Evolutionary conservation across 2,888 invertebrate species (phyloP), one percentile per base, ranked within the genome.

Genomic region (Tenthredo livida): DNA sequence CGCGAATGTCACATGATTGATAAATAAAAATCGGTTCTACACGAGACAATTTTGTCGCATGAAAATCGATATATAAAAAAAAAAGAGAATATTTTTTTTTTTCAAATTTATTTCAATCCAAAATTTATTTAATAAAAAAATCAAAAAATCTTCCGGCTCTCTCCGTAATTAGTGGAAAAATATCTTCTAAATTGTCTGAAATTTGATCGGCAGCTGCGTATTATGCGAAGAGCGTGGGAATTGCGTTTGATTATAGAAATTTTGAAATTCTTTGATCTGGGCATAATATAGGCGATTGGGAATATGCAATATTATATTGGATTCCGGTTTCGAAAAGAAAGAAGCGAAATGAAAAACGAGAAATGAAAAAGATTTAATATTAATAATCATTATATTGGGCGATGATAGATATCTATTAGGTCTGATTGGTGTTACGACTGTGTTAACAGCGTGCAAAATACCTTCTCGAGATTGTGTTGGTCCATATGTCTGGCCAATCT

Each of bases 361-460:
- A 43, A 25, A 47, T 21, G 37, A 37, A 33, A 7, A 58, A 21
- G 7, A 54, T n/a, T 0, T 33, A 33, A 25, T 77, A 61, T 21
- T 80, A 58, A 65, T 83, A 47, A 70, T 17, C 83, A 43, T 83
- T 50, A 83, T 70, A 83, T 83, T 67, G 47, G 33, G n/a, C 67
- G 70, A 67, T 67, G 40, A 70, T 67, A 47, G 67, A 67, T 67
- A 17, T 43, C 47, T 29, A 83, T 83, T 83, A 47, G 83, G 47
- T 67, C n/a, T 83, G 83, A 83, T 83, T 83, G 50, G 29, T 21
- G 80, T 43, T 43, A 73, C 40, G 58, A 40, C 37, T n/a, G 61
- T 40, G 58, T 37, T 78, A 78, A 17, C 67, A 67, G 12, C 67
- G 82, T 83, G 82, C 82, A 83, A 83, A 80, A 83, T 83, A 83